These are phyloP conservation scores for Ophiothrix spiculata DNA, from an alignment of 35 echinoderm and acorn worm species.

Conservation along the genomic window DNA sequence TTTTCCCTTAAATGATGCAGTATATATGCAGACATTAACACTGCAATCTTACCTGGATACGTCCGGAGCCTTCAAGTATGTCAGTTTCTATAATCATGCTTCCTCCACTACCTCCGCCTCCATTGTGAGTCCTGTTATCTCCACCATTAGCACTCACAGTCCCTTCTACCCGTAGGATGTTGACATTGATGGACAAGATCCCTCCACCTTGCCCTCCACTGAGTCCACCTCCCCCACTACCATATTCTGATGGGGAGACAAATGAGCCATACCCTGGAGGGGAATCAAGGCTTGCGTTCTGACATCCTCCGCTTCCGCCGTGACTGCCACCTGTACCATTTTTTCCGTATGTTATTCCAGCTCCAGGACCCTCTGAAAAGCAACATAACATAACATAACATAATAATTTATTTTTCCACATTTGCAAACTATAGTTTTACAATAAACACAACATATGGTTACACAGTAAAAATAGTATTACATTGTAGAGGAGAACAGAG, in stretches of 20 bases:
- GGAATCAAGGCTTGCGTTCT: neutral
- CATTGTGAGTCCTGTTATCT: neutral
- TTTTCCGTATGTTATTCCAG: constrained; percentile 37
- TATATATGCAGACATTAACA: too few relatives aligned
- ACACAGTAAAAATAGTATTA: too few relatives aligned
- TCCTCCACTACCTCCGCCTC: constrained; percentile 78
- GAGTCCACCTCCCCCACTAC: constrained; percentile 43
- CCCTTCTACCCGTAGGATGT: constrained; percentile 61
- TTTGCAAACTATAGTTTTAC: too few relatives aligned
- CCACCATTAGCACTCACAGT: constrained; percentile 46
- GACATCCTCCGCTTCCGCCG: constrained; percentile 69
- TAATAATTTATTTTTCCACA: too few relatives aligned
- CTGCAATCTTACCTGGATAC: constrained; percentile 66
- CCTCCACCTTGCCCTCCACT: constrained; percentile 56
- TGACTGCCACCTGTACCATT: constrained; percentile 68
- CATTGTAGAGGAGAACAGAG: too few relatives aligned
- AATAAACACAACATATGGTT: too few relatives aligned
- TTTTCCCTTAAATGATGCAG: too few relatives aligned
- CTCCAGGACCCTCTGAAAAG: constrained; percentile 64
- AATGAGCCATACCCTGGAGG: constrained; percentile 82
- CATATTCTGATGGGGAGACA: constrained; percentile 56
- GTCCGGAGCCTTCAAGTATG: constrained; percentile 51
- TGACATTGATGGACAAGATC: constrained; percentile 51
- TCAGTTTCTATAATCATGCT: constrained; percentile 51
- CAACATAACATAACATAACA: too few relatives aligned